phyloP scores from a whole-genome alignment of 2,888 invertebrate genomes.

The Leptinotarsa tumamoca region DNA sequence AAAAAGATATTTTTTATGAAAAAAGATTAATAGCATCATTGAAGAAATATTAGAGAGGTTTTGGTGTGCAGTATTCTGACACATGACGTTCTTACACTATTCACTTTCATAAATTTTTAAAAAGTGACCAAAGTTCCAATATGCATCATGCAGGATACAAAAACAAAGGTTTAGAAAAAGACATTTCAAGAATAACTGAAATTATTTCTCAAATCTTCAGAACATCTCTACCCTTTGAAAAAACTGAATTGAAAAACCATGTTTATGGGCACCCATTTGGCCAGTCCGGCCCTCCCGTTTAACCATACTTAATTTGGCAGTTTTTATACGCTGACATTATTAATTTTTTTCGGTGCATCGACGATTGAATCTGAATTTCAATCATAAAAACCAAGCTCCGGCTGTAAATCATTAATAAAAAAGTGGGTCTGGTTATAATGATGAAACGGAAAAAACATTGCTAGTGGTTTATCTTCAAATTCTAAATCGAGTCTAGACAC shows the following conservation, averaged over 20 bases:
- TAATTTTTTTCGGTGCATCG: slow-evolving; percentile 14
- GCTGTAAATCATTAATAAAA: slow-evolving; percentile 17
- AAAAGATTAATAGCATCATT: too few relatives aligned
- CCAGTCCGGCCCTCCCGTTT: neutral
- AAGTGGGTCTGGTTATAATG: slow-evolving; percentile 14
- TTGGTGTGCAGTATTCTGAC: too few relatives aligned
- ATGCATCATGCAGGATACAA: too few relatives aligned
- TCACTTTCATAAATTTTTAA: too few relatives aligned
- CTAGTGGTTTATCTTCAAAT: slow-evolving; percentile 17
- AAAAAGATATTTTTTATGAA: too few relatives aligned
- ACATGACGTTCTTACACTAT: too few relatives aligned
- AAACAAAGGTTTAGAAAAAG: too few relatives aligned
- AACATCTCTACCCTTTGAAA: neutral
- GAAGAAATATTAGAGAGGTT: too few relatives aligned
- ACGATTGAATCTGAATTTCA: slow-evolving; percentile 13
- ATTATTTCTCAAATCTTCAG: too few relatives aligned
- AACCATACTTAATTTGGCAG: slow-evolving; percentile 3
- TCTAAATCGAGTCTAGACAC: slow-evolving; percentile 11
- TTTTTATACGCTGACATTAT: slow-evolving; percentile 6
- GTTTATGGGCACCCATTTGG: neutral
- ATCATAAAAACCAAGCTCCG: slow-evolving; percentile 13
- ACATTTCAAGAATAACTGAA: too few relatives aligned
- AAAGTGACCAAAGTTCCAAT: too few relatives aligned
- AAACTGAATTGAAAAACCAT: neutral
- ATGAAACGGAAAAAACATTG: slow-evolving; percentile 11